Conservation (phyloP, 2,797 vertebrate genomes). For the Acipenser ruthenus region DNA sequence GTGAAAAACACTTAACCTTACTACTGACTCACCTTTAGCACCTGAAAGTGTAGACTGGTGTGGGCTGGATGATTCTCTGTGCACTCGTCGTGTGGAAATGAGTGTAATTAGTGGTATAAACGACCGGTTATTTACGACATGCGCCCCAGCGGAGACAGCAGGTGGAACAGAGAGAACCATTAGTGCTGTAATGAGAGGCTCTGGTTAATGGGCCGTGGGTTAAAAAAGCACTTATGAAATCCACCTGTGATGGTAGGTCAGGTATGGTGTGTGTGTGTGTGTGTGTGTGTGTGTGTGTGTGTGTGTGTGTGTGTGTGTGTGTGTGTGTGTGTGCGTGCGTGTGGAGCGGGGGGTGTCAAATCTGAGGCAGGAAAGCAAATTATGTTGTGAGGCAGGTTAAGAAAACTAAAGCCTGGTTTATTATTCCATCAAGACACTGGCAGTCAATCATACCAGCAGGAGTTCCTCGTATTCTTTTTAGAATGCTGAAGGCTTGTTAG, state of each 20-base stretch:
- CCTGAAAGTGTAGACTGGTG: neutral
- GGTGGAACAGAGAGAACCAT: constrained; percentile 26
- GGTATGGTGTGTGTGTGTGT: constrained; percentile 3
- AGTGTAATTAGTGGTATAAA: constrained; percentile 56
- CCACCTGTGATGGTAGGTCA: constrained; percentile 43
- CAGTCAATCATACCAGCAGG: neutral
- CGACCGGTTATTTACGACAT: constrained; percentile 58
- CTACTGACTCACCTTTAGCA: neutral
- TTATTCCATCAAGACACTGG: neutral
- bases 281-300: neutral
- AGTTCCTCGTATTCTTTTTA: neutral
- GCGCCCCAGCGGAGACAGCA: constrained; percentile 49
- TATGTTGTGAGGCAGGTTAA: neutral
- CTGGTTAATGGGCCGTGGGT: constrained; percentile 53
- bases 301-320: neutral
- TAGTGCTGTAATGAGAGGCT: constrained; percentile 56
- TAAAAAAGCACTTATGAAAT: constrained; percentile 44
- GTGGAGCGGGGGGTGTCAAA: neutral
- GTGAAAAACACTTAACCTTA: neutral
- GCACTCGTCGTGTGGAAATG: constrained; percentile 50
- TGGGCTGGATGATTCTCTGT: neutral
- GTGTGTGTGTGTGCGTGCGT: neutral
- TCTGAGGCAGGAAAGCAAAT: neutral
- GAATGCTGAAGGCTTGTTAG: too few relatives aligned
- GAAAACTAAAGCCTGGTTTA: neutral